Percentiles rank a stretch among this genome's conserved stretches.
Conservation (phyloP, 2,797 vertebrate species). For the Clamator glandarius region DNA sequence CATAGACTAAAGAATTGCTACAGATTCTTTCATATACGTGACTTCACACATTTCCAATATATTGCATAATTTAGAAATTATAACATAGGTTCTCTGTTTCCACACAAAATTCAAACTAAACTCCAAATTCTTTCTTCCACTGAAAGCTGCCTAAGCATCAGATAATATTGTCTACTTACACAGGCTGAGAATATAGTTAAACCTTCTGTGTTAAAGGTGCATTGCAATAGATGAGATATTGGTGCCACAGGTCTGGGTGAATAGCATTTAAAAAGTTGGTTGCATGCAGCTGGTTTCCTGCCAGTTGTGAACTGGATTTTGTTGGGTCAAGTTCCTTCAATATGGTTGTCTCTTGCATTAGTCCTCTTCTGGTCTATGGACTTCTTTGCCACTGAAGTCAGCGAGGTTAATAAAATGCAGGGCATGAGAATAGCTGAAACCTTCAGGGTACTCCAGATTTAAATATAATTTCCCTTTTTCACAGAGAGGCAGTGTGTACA, state of each 20-base stretch:
- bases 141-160: background rate
- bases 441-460: background rate
- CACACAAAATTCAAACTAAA: background rate
- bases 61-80: background rate
- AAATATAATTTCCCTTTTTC: background rate
- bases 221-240: background rate
- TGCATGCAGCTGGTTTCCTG: background rate
- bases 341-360: background rate
- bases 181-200: background rate
- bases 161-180: background rate
- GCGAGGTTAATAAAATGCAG: background rate
- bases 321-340: background rate
- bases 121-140: background rate
- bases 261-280: background rate
- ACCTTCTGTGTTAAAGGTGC: background rate
- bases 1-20: background rate
- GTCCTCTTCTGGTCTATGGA: background rate
- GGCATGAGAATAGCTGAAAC: background rate
- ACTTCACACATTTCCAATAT: background rate
- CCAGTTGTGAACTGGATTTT: background rate
- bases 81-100: background rate
- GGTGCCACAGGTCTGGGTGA: background rate
- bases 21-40: background rate
- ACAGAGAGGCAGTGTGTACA: background rate
- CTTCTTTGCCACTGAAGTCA: background rate